Percentiles rank a stretch among this genome's conserved stretches.
Conservation (phyloP, 2,888 invertebrate genomes). For the Nemoura dubitans region DNA sequence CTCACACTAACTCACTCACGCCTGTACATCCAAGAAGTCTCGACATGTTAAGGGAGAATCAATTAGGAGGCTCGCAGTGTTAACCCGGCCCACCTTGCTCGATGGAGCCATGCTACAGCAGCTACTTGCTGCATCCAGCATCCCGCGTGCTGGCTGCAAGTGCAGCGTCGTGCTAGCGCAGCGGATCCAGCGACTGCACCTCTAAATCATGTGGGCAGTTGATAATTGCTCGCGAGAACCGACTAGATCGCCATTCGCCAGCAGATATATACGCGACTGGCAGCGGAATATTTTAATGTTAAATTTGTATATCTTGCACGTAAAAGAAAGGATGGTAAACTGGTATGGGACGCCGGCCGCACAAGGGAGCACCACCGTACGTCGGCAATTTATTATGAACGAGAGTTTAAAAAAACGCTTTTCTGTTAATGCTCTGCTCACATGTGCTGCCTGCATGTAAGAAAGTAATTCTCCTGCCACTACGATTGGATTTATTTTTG, state of each 20-base stretch:
- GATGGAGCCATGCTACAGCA: background rate
- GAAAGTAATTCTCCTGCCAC: background rate
- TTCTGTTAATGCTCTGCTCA: background rate
- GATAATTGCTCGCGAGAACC: slow-evolving; percentile 9
- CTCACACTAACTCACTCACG: slow-evolving; percentile 30
- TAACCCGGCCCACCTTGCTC: slow-evolving; percentile 20
- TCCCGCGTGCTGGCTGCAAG: background rate
- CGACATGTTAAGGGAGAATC: slow-evolving; percentile 21
- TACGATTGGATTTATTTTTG: background rate
- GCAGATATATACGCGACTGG: background rate
- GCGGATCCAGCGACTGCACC: background rate
- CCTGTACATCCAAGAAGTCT: background rate
- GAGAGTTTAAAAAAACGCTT: background rate
- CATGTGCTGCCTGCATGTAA: background rate
- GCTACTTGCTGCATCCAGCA: background rate
- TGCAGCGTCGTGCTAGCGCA: background rate
- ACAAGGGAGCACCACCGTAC: background rate
- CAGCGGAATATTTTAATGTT: background rate
- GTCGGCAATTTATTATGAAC: background rate
- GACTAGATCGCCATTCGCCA: background rate
- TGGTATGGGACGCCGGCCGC: background rate
- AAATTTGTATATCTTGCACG: slow-evolving; percentile 7
- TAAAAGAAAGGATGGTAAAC: background rate
- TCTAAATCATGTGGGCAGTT: slow-evolving; percentile 20
- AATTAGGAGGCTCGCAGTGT: background rate